Evolutionary conservation across 2,888 invertebrate genomes (phyloP).

Genomic region (Clanis bilineata): DNA sequence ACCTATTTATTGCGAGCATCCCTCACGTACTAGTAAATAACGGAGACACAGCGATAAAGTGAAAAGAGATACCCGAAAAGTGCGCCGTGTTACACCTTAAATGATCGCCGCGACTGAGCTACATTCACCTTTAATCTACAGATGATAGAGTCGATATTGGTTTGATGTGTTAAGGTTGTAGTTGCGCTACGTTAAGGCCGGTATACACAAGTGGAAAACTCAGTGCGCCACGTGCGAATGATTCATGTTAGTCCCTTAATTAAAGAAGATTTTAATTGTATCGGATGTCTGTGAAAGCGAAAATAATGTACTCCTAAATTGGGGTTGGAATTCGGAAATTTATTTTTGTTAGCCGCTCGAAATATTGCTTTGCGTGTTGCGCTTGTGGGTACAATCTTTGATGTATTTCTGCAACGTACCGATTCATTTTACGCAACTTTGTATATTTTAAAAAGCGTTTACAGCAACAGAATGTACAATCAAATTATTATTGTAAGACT

Average conservation of each 20-base stretch:
- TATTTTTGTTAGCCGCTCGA: conserved; percentile 66
- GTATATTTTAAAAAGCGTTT: too few relatives aligned
- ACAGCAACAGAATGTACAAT: too few relatives aligned
- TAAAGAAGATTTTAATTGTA: conserved; percentile 84
- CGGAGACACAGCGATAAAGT: conserved; percentile 79
- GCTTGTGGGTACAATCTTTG: conserved; percentile 46
- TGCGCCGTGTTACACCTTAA: conserved; percentile 59
- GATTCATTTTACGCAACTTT: background rate
- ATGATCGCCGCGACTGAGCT: conserved; percentile 35
- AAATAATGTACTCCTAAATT: conserved; percentile 82
- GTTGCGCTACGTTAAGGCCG: conserved; percentile 54
- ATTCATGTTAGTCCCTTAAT: conserved; percentile 81
- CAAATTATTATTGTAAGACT: too few relatives aligned
- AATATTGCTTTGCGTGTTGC: conserved; percentile 73
- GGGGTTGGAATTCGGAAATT: conserved; percentile 75
- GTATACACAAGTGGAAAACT: conserved; percentile 78
- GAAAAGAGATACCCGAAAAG: conserved; percentile 77
- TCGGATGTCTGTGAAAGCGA: conserved; percentile 82
- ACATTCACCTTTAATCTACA: conserved; percentile 47
- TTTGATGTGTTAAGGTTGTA: conserved; percentile 40
- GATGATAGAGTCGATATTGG: conserved; percentile 54
- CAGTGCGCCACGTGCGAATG: conserved; percentile 83
- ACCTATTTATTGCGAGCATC: conserved; percentile 80
- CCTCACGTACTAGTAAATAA: conserved; percentile 81
- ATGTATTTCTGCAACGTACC: conserved; percentile 28